Evolutionary conservation across 2,888 invertebrate species (phyloP), one percentile per base, ranked within the genome.

Genomic region (Antitype chi): DNA sequence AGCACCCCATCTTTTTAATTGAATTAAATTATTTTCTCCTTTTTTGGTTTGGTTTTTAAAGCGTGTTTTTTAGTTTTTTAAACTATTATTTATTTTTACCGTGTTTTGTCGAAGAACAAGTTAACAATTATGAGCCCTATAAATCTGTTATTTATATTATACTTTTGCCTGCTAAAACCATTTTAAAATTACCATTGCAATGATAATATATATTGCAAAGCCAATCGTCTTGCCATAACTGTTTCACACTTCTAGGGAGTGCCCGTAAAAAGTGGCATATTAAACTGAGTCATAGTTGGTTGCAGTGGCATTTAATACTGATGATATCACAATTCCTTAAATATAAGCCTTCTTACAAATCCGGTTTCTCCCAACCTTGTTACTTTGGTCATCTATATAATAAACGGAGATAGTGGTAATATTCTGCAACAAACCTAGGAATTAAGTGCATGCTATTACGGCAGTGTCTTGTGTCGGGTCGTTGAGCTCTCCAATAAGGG

Each of bases 401-500:
- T 20, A 53, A 55, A 23, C 28, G 32, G 25, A 53, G 25, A 47
- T 20, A 49, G n/a, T 43, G 32, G 25, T 28, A 6, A 28, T 28
- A 63, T 17, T 38, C 20, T 52, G 52, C 6, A 28, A 49, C 28
- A n/a, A 55, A 62, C 8, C 28, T 20, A n/a, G 49, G 1, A 38
- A 20, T 4, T 28, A 23, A n/a, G 20, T 70, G n/a, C 13, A 71
- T 52, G 55, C 20, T n/a, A 23, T 52, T 55, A n/a, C 17, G n/a
- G 15, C 6, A 55, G 8, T 20, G 62, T 52, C 13, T 57, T 52
- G 23, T 9, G 17, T 52, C 6, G 15, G 49, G 49, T 43, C 71
- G 28, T 57, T 78, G 55, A 57, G n/a, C 71, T 78, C 25, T 32
- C 78, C 32, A 23, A 57, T 70, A 70, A 77, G 77, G 62, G 38